phyloP scores from a whole-genome alignment of 2,888 invertebrate species.

The Drosophila demipolita region DNA sequence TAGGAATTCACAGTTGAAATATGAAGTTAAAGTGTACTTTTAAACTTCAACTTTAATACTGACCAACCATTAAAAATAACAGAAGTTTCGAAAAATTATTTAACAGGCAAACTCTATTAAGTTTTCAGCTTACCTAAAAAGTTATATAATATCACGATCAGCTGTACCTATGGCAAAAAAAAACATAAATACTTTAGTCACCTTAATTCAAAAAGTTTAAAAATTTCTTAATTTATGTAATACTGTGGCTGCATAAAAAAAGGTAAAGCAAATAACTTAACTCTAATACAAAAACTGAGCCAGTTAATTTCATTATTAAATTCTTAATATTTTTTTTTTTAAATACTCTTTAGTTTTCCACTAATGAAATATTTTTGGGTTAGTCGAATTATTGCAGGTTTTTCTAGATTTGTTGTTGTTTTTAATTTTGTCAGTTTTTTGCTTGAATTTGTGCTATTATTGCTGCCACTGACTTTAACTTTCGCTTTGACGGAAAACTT shows the following conservation, averaged over 20 bases:
- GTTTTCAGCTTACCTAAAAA: no score
- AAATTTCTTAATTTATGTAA: neutral
- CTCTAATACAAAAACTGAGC: neutral
- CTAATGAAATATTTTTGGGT: neutral
- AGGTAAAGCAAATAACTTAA: neutral
- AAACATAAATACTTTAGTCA: neutral
- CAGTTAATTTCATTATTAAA: neutral
- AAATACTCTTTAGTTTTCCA: neutral
- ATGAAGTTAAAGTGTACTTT: conserved; percentile 5
- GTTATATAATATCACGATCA: no score
- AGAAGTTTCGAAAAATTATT: neutral
- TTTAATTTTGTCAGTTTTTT: conserved; percentile 21
- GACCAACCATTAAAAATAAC: conserved; percentile 9
- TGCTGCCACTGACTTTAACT: conserved; percentile 57
- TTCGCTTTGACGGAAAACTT: conserved; percentile 77
- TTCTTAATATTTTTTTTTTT: neutral
- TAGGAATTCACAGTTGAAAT: conserved; percentile 7
- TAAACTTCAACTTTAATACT: conserved; percentile 39
- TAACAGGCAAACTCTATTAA: no score
- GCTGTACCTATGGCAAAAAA: no score
- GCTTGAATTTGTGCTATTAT: conserved; percentile 12
- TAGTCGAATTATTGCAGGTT: neutral
- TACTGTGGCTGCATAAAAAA: neutral
- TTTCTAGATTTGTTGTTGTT: neutral
- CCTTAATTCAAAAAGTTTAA: neutral